Base-by-base conservation (phyloP, 2,888 invertebrate genomes). In the Chelonus formosanus region DNA sequence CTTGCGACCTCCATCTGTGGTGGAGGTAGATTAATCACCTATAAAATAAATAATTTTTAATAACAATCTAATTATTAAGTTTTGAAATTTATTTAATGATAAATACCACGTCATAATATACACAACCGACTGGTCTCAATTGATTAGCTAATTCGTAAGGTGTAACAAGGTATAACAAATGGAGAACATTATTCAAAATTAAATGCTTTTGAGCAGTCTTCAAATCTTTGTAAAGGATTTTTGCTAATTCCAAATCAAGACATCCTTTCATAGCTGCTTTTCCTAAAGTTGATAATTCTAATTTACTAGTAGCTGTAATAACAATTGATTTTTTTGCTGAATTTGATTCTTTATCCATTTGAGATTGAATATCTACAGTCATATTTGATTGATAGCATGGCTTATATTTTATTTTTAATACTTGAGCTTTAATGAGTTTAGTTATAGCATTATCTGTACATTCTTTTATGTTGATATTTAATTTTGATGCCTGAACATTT, bases 161-260 rank as follows among this genome's bases (percentile, higher is more conserved):
- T 31, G 95, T 92, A 63, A 97, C 91, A 43, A 97, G 86, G 85
- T 93, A 97, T 59, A 98, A 85, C 31, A 98, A 86, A 84, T 98
- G 98, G 45, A 96, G 87, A 77, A 91, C 89, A 73, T 93, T 93
- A 74, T 90, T 84, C 55, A 98, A 86, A 8, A 96, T 93, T 64
- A 98, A 85, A 56, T 91, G 89, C 56, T 88, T 86, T 71, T 93
- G 90, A 0, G 95, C 95, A 61, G 84, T 81, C 69, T 88, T 86
- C 67, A 97, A 85, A 80, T 97, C 96, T 5, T 86, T 85, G 74
- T 93, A 90, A n/a, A 98, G 85, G 70, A 87, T 86, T 73, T 89
- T 87, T 0, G 95, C 92, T 57, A 87, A 86, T 7, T 88, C 85
- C 56, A 95, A 86, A 72, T 94, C 92, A 71, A 98, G 89, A 66